Evolutionary conservation across 2,113 vertebrate species (phyloP), one percentile per base, ranked within the genome.

Genomic region (Cercocebus atys): DNA sequence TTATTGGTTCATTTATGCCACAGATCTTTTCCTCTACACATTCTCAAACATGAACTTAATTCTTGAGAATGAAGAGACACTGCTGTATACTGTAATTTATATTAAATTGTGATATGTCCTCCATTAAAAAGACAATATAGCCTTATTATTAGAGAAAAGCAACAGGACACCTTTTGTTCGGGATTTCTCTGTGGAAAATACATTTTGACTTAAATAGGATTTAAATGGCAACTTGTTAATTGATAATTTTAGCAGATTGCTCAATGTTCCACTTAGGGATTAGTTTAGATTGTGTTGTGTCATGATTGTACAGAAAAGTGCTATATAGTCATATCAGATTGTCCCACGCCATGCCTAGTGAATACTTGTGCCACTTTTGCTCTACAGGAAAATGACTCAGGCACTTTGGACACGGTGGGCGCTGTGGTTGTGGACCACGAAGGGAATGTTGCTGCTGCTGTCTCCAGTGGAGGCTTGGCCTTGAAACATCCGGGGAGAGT

Each of bases 401-500:
- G 99, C 97, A 99, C 99, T 93, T 97, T 99, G 97, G 99, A 99
- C 98, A 99, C 99, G 3, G 99, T 99, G 90, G 99, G 99, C 66
- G 99, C 99, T 75, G 99, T 99, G 79, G 99, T 99, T 93, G 99
- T 99, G 90, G 99, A 99, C 98, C 99, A 99, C 61, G 99, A 99
- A 97, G 99, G 99, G 93, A 99, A 99, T 40, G 99, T 99, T 14
- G 99, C 99, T 96, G 99, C 99, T 97, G 99, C 99, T 22, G 99
- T 99, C 97, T 99, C 99, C 98, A 99, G 99, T 97, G 99, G 99
- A 97, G 99, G 99, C 78, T 98, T 99, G 97, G 99, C 99, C 52
- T 99, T 99, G 99, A 99, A 99, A 98, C 99, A 99, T 98, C 99
- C 99, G 20, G 99, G 99, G 97, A 99, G 99, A 98, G 99, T 99